Evolutionary conservation across 2,888 invertebrate genomes (phyloP).

Genomic region (Zootermopsis nevadensis): DNA sequence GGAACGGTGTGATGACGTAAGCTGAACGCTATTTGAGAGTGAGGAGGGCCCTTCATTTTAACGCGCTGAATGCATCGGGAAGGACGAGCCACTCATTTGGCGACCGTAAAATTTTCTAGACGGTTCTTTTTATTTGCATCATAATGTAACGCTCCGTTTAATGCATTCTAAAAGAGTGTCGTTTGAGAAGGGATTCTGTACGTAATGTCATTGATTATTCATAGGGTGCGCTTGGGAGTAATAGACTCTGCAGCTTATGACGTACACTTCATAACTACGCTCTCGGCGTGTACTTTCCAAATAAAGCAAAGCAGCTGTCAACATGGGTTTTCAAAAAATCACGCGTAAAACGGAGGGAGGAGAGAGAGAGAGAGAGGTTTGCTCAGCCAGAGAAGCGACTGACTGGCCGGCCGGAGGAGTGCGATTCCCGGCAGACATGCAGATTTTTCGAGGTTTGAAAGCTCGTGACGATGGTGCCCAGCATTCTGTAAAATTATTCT

Average conservation of each 20-base stretch:
- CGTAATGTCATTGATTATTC: constrained; percentile 1
- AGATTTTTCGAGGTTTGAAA: too few relatives aligned
- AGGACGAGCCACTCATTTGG: not conserved
- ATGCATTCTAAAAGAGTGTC: constrained; percentile 3
- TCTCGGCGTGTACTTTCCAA: not conserved
- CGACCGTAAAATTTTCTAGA: not conserved
- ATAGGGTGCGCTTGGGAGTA: not conserved
- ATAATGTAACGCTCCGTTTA: not conserved
- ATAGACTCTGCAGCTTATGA: not conserved
- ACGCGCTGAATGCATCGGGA: not conserved
- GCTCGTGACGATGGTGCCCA: too few relatives aligned
- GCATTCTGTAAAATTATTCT: too few relatives aligned
- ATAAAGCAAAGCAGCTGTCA: not conserved
- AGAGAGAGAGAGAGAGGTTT: too few relatives aligned
- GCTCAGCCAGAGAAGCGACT: too few relatives aligned
- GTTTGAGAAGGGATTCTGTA: not conserved
- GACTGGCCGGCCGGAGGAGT: too few relatives aligned
- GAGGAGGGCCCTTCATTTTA: not conserved
- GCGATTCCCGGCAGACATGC: too few relatives aligned
- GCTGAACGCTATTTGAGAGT: not conserved
- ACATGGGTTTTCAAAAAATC: not conserved
- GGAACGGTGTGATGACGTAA: not conserved
- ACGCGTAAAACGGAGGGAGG: too few relatives aligned
- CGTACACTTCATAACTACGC: not conserved
- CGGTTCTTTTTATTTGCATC: not conserved